Evolutionary conservation across 1,140 invertebrate species (phyloP).

Genomic region (Aphis craccivora): DNA sequence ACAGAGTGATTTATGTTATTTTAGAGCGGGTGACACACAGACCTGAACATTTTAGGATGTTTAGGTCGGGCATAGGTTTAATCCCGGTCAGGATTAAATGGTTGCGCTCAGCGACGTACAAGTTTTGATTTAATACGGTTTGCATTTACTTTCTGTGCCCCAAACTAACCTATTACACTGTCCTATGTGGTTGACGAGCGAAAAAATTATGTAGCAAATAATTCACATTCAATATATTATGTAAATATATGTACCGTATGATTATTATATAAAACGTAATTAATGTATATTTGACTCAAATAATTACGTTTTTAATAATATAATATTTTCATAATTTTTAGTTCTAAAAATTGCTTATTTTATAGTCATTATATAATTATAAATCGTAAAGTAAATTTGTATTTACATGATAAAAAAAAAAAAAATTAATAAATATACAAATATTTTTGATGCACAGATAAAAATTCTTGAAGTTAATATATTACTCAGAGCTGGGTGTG

Average conservation of each 20-base stretch:
- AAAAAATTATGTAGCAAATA: background rate
- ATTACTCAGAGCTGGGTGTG: background rate
- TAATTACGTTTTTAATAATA: background rate
- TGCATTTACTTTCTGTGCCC: background rate
- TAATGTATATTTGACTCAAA: background rate
- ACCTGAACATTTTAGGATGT: background rate
- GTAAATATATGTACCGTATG: background rate
- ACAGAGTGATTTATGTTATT: slow-evolving; percentile 33
- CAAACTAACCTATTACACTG: background rate
- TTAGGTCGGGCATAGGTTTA: background rate
- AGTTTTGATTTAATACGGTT: slow-evolving; percentile 48
- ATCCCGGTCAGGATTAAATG: slow-evolving; percentile 42
- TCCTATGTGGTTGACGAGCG: background rate
- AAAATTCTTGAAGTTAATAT: background rate
- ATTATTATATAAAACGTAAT: background rate
- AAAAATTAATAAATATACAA: background rate
- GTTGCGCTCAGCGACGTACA: background rate
- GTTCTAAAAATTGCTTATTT: background rate
- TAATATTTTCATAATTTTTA: background rate
- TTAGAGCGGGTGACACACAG: background rate
- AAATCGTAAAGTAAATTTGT: background rate
- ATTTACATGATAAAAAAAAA: background rate
- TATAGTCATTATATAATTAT: background rate
- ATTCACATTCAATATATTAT: background rate
- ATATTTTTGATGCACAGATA: background rate